These are phyloP conservation scores for Schizaphis graminum DNA, from an alignment of 2,888 invertebrate genomes.

Conservation along the genomic window DNA sequence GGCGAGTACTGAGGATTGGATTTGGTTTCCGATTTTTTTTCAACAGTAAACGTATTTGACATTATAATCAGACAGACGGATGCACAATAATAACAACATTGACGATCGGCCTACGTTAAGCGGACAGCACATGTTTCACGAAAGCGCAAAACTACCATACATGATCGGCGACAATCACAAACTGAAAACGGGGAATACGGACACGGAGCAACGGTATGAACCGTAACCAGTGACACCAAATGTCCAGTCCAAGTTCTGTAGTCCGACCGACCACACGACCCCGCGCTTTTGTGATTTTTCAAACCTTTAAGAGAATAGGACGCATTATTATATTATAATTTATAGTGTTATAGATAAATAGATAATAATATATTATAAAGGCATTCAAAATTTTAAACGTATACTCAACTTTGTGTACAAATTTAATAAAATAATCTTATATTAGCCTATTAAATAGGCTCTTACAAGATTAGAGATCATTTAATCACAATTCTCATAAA, in stretches of 20 bases:
- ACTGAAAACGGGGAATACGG: conserved; percentile 47
- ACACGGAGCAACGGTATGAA: conserved; percentile 36
- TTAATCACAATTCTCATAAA: not conserved
- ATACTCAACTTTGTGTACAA: not conserved
- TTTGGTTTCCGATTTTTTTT: conserved; percentile 74
- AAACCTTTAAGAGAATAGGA: not conserved
- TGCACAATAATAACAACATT: conserved; percentile 60
- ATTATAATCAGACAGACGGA: conserved; percentile 61
- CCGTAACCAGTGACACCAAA: conserved; percentile 60
- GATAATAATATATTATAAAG: not conserved
- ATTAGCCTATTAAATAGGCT: not conserved
- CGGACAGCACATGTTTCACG: conserved; percentile 59
- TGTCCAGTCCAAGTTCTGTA: not conserved
- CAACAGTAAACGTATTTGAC: conserved; percentile 64
- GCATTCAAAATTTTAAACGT: not conserved
- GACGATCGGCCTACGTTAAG: conserved; percentile 49
- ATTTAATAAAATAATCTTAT: not conserved
- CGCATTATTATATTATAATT: not conserved
- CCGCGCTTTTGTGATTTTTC: conserved; percentile 39
- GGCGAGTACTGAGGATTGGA: conserved; percentile 73
- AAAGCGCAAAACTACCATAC: conserved; percentile 27
- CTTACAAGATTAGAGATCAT: not conserved
- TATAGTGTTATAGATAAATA: not conserved
- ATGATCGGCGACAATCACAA: conserved; percentile 64
- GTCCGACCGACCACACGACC: not conserved